Evolutionary conservation across 2,113 vertebrate genomes (phyloP).

Genomic region (Hystrix cristata): DNA sequence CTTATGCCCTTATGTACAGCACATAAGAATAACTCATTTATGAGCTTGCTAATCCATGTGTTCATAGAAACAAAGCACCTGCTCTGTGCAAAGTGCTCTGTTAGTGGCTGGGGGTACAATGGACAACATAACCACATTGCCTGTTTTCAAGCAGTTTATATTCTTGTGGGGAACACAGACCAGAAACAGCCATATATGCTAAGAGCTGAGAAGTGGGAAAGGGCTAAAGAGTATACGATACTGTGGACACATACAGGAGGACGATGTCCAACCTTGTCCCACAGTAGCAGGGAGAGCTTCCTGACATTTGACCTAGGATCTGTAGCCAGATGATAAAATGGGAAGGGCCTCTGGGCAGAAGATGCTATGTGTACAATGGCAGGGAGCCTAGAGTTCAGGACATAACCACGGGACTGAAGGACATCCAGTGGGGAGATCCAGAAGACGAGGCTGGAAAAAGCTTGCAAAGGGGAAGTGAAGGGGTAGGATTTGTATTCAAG

Average conservation of each 20-base stretch:
- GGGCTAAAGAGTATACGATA: background rate
- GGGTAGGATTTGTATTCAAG: background rate
- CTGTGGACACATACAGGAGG: background rate
- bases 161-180: background rate
- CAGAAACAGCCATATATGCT: background rate
- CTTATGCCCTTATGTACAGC: background rate
- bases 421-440: background rate
- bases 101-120: background rate
- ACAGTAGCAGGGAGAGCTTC: background rate
- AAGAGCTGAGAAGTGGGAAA: background rate
- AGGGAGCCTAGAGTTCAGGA: background rate
- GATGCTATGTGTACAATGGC: background rate
- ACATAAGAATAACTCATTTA: background rate
- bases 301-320: background rate
- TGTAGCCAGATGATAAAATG: background rate
- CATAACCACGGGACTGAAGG: background rate
- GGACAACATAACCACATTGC: background rate
- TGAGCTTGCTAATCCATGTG: background rate
- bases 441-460: background rate
- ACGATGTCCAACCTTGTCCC: background rate
- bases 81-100: background rate
- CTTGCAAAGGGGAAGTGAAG: background rate
- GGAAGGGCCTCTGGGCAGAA: background rate
- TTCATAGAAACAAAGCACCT: conserved; percentile 16
- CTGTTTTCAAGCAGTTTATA: conserved; percentile 3